Evolutionary conservation across 2,888 invertebrate genomes (phyloP), one percentile per base, ranked within the genome.

Genomic region (Luffia ferchaultella): DNA sequence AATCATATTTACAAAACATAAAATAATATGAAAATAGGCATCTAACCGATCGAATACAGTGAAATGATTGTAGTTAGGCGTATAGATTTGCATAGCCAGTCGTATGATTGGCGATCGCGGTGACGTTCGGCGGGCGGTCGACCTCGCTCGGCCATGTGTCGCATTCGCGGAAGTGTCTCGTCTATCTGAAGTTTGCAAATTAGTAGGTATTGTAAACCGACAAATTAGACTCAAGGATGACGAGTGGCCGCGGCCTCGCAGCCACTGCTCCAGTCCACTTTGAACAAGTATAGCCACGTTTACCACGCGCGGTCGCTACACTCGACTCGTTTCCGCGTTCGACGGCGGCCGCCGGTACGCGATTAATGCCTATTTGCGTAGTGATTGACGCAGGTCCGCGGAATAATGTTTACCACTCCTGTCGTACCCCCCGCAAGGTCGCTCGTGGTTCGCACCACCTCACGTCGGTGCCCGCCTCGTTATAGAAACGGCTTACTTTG

Each of bases 111-210:
- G n/a, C n/a, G n/a, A n/a, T n/a, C n/a, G n/a, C n/a, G n/a, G n/a
- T n/a, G n/a, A 30, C 30, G 30, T 7, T 3, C 30, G 30, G 30
- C 30, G 30, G 5, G 30, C 30, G 5, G 30, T 12, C 30, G 58
- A 58, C 60, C 59, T 62, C 59, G 62, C 15, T 7, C 18, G 58
- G 64, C 58, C 67, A 55, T 60, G 61, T 48, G 50, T 71, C 70
- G 71, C 78, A 80, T 47, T 71, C 70, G 71, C 78, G 80, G 79
- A 80, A 80, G 76, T 70, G 64, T 61, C 64, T 43, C 70, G 64
- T 61, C 64, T 18, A 62, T 61, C 63, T 73, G 49, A 41, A 42
- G 46, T 46, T 50, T 70, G 79, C 78, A 74, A 83, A 78, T 80
- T 76, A 75, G 68, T 73, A 65, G 54, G 54, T 62, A 60, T 58